These are phyloP conservation scores for Manis pentadactyla DNA, from an alignment of 2,797 vertebrate species.

Conservation along the genomic window DNA sequence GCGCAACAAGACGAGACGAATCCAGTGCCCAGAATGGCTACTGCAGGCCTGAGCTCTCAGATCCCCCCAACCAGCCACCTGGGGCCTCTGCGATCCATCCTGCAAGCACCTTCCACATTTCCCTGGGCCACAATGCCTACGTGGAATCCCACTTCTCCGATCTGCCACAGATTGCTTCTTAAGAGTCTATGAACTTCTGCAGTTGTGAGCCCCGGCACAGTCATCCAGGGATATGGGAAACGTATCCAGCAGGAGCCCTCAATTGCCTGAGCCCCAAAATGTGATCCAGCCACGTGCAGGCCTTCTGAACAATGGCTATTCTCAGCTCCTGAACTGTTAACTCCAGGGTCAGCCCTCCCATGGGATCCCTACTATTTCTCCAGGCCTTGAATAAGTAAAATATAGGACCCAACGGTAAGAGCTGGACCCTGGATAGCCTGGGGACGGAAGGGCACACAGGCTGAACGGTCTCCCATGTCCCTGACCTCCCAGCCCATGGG, in stretches of 20 bases:
- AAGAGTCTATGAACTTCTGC: not conserved
- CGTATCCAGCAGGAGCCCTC: not conserved
- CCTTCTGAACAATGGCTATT: not conserved
- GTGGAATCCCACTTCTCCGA: not conserved
- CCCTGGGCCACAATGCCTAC: accelerated
- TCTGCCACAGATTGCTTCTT: not conserved
- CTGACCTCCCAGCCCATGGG: not conserved
- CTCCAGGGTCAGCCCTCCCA: not conserved
- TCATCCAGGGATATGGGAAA: not conserved
- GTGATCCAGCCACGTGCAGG: accelerated
- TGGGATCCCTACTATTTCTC: not conserved
- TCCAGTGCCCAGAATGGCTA: not conserved
- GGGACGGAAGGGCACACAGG: not conserved
- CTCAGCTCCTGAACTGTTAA: not conserved
- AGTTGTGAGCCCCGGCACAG: not conserved
- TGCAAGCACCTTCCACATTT: not conserved
- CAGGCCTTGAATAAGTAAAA: not conserved
- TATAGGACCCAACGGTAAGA: too few species aligned
- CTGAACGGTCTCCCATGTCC: not conserved
- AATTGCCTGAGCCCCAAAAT: not conserved
- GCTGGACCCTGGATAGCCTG: too few species aligned
- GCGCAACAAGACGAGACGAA: accelerated
- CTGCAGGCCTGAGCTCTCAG: not conserved
- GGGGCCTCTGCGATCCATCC: not conserved
- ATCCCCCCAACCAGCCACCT: accelerated